phyloP scores from a whole-genome alignment of 2,888 invertebrate species.

The Cataglyphis rosenhaueri region DNA sequence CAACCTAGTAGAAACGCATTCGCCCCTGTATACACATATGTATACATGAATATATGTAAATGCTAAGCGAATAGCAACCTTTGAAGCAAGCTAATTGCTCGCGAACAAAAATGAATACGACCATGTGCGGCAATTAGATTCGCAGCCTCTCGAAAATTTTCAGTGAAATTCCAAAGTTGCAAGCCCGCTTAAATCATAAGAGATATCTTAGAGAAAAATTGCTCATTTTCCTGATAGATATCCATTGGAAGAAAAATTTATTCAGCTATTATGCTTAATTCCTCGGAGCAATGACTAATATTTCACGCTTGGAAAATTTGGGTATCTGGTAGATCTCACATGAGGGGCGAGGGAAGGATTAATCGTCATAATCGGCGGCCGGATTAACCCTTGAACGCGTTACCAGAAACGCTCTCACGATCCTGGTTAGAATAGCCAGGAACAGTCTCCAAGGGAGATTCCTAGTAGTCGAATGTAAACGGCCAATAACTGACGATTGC shows the following conservation, averaged over 20 bases:
- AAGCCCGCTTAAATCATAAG: slow-evolving; percentile 54
- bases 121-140: slow-evolving; percentile 65
- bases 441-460: background rate
- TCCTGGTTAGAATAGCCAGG: background rate
- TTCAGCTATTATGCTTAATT: background rate
- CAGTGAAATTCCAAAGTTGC: slow-evolving; percentile 60
- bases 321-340: slow-evolving; percentile 71
- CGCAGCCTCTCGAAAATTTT: slow-evolving; percentile 48
- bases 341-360: slow-evolving; percentile 68
- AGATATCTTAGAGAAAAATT: background rate
- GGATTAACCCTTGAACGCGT: slow-evolving; percentile 71
- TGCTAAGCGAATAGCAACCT: slow-evolving; percentile 64
- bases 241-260: background rate
- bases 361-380: slow-evolving; percentile 70
- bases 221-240: background rate
- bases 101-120: slow-evolving; percentile 74
- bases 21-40: slow-evolving; percentile 49
- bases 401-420: slow-evolving; percentile 46
- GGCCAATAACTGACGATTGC: background rate
- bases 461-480: background rate
- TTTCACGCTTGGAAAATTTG: slow-evolving; percentile 58
- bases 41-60: slow-evolving; percentile 56
- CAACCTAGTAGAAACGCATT: slow-evolving; percentile 64
- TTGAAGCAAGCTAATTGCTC: slow-evolving; percentile 76
- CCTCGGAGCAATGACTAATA: slow-evolving; percentile 30